A percentile compares a stretch with the other conserved stretches of the same genome.
These are phyloP conservation scores for Dicrurus megarhynchus DNA, from an alignment of 2,113 vertebrate species.

Conservation along the genomic window DNA sequence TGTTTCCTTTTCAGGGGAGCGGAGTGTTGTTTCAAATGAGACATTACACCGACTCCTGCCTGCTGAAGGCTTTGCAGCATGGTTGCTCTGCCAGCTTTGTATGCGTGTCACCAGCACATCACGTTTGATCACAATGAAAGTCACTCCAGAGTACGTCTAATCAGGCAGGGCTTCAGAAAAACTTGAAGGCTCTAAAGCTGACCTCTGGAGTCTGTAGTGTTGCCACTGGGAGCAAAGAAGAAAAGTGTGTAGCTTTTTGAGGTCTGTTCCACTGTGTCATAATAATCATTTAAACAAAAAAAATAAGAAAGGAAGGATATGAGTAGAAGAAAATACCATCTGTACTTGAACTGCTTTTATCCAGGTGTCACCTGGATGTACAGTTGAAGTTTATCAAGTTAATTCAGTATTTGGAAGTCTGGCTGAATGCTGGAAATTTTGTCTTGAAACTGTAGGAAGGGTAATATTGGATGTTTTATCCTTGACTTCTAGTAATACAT, in stretches of 20 bases:
- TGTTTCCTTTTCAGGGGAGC: neutral
- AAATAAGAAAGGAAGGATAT: neutral
- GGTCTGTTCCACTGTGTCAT: neutral
- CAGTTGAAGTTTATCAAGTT: neutral
- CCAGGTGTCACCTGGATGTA: neutral
- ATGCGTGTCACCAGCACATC: neutral
- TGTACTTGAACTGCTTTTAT: constrained; percentile 1
- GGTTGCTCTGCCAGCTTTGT: neutral
- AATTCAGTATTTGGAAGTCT: neutral
- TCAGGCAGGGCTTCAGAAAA: constrained; percentile 40
- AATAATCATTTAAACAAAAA: constrained; percentile 6
- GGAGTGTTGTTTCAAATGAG: neutral
- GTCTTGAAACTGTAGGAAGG: neutral
- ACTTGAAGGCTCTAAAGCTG: constrained; percentile 15
- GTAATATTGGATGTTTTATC: neutral
- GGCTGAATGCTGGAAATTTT: neutral
- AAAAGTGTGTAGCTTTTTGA: neutral
- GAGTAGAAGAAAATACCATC: neutral
- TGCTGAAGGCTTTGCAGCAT: neutral
- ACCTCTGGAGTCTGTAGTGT: neutral
- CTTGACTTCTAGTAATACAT: neutral
- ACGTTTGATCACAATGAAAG: constrained; percentile 23
- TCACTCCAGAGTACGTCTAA: neutral
- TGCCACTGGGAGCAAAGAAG: neutral
- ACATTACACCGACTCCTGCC: rapidly evolving